Base-by-base conservation (phyloP, 2,113 vertebrate genomes). In the Guaruba guarouba region DNA sequence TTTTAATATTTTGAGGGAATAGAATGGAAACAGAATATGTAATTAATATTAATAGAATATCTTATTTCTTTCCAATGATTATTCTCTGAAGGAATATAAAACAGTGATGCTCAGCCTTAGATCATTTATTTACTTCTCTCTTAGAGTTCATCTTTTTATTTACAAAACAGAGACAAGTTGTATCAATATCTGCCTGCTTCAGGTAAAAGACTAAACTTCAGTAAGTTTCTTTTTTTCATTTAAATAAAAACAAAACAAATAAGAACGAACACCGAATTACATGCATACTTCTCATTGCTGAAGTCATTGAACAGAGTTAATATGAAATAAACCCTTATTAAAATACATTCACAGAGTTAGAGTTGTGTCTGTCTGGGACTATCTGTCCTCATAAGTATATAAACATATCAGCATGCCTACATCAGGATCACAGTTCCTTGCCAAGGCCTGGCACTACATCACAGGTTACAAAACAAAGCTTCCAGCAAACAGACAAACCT, bases 401-500 rank as follows among this genome's bases (percentile, higher is more conserved):
- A 95, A 97, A 94, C 85, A 93, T 44, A 92, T 55, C 76, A 83
- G 91, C 82, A 51, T 79, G 79, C 75, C 90, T 82, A 67, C 66
- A 66, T 13, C 74, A 80, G 52, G 82, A 79, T 39, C 39, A 27
- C 4, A 5, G n/a, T 86, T 63, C 87, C 0, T 0, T 85, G 86
- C 92, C 86, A 92, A 90, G 71, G 52, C 69, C 73, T 92, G 93
- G 80, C 76, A 96, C 79, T 80, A 52, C 82, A 92, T 95, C 92
- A 96, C 74, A 92, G 76, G 61, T 71, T 86, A 77, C 51, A 85
- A 92, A 96, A 83, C 86, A 93, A 96, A 96, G 70, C 66, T 92
- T 73, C 78, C 86, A 91, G 33, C 54, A 86, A 69, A 82, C 29
- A 90, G 63, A 77, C n/a, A 52, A 86, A 67, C 31, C 27, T 92